These are phyloP conservation scores for Cynoglossus semilaevis DNA, from an alignment of 2,113 vertebrate genomes.

Conservation along the genomic window DNA sequence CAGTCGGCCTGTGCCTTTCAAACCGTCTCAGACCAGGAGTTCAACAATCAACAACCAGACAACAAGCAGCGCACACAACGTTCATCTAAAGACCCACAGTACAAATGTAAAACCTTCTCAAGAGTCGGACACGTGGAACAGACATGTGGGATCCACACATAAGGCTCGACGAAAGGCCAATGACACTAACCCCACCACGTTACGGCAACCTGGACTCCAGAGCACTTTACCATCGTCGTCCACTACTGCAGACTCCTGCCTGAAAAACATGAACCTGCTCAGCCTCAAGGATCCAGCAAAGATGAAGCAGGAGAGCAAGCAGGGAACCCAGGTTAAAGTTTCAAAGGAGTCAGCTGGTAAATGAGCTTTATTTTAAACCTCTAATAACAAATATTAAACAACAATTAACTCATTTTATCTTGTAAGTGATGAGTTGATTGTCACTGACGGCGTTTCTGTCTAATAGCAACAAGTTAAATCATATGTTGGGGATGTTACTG, in stretches of 20 bases:
- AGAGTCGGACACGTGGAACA: not conserved
- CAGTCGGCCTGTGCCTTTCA: slow-evolving; percentile 74
- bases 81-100: slow-evolving; percentile 28
- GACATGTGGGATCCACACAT: not conserved
- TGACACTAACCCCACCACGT: slow-evolving; percentile 6
- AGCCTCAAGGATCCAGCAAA: slow-evolving; percentile 53
- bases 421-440: too few species aligned
- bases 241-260: slow-evolving; percentile 33
- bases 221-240: slow-evolving; percentile 24
- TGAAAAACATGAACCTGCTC: slow-evolving; percentile 53
- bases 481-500: too few species aligned
- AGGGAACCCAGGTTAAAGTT: not conserved
- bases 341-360: slow-evolving; percentile 35
- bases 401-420: too few species aligned
- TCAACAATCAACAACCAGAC: slow-evolving; percentile 16
- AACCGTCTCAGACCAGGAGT: slow-evolving; percentile 55
- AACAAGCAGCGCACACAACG: not conserved
- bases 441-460: too few species aligned
- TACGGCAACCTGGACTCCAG: slow-evolving; percentile 3
- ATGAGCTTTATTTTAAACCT: not conserved
- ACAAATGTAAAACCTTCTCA: slow-evolving; percentile 15
- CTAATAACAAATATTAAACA: too few species aligned
- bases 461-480: too few species aligned
- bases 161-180: slow-evolving; percentile 2
- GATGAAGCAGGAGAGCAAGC: not conserved